Evolutionary conservation across 1,140 invertebrate species (phyloP).

Genomic region (Eumeta japonica): DNA sequence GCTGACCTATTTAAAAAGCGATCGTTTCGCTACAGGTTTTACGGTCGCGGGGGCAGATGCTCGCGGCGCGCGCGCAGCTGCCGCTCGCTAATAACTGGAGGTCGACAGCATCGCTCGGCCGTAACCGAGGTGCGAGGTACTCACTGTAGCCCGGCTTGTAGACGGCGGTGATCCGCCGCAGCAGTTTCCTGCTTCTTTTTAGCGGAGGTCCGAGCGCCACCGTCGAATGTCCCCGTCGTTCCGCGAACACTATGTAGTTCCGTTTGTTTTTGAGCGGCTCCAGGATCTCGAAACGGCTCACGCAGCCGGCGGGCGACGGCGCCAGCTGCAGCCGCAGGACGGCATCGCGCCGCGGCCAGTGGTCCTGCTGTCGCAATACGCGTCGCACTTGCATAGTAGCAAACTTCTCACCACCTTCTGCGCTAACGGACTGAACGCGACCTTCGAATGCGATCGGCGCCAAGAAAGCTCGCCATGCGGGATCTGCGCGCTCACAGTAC

Average conservation of each 20-base stretch:
- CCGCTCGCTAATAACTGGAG: conserved; percentile 16
- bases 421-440: conserved; percentile 42
- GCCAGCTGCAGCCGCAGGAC: conserved; percentile 38
- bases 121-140: too few relatives aligned
- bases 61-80: conserved; percentile 2
- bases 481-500: conserved; percentile 51
- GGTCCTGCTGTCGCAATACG: conserved; percentile 35
- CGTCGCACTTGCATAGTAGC: conserved; percentile 41
- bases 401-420: conserved; percentile 25
- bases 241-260: conserved; percentile 53
- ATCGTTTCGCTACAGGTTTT: too few relatives aligned
- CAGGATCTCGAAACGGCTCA: conserved; percentile 48
- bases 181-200: conserved; percentile 36
- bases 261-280: conserved; percentile 40
- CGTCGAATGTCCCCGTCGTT: conserved; percentile 39
- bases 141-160: conserved; percentile 51
- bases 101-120: too few relatives aligned
- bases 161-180: conserved; percentile 44
- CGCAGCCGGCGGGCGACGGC: conserved; percentile 25
- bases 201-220: conserved; percentile 46
- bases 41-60: conserved; percentile 13
- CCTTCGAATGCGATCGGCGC: conserved; percentile 49
- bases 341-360: conserved; percentile 42
- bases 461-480: conserved; percentile 48
- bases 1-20: too few relatives aligned